Percentiles rank a stretch among this genome's conserved stretches.
Conservation (phyloP, 2,888 invertebrate species). For the Eubasilissa splendida region DNA sequence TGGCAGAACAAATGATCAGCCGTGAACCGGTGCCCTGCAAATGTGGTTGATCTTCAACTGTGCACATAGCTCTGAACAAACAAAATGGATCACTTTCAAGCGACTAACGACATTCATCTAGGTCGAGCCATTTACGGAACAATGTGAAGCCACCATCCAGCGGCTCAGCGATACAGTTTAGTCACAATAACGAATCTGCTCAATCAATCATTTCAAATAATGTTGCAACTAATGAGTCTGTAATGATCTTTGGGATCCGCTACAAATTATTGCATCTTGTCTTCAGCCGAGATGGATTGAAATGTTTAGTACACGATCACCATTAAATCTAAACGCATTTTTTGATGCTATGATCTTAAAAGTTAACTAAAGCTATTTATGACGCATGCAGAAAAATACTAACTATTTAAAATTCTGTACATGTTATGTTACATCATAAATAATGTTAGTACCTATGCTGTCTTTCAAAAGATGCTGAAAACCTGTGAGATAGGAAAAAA, state of each 20-base stretch:
- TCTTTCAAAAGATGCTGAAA: too few relatives aligned
- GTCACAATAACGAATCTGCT: conserved; percentile 9
- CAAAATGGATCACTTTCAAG: conserved; percentile 29
- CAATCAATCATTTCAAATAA: conserved; percentile 8
- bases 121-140: conserved; percentile 29
- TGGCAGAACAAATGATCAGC: conserved; percentile 37
- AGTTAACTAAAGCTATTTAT: too few relatives aligned
- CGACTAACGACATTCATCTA: conserved; percentile 28
- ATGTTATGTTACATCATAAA: too few relatives aligned
- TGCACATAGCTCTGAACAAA: conserved; percentile 29
- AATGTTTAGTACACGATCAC: too few relatives aligned
- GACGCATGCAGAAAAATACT: too few relatives aligned
- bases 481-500: too few relatives aligned
- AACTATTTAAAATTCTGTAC: too few relatives aligned
- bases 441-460: too few relatives aligned
- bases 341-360: too few relatives aligned
- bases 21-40: conserved; percentile 52
- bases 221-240: neutral
- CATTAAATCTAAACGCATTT: too few relatives aligned
- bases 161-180: neutral
- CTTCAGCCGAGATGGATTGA: too few relatives aligned
- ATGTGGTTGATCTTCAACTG: conserved; percentile 46
- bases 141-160: conserved; percentile 14
- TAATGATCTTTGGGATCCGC: conserved; percentile 5
- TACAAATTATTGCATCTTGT: too few relatives aligned